phyloP scores from a whole-genome alignment of 2,888 invertebrate species.

The Silvanus unidentatus region DNA sequence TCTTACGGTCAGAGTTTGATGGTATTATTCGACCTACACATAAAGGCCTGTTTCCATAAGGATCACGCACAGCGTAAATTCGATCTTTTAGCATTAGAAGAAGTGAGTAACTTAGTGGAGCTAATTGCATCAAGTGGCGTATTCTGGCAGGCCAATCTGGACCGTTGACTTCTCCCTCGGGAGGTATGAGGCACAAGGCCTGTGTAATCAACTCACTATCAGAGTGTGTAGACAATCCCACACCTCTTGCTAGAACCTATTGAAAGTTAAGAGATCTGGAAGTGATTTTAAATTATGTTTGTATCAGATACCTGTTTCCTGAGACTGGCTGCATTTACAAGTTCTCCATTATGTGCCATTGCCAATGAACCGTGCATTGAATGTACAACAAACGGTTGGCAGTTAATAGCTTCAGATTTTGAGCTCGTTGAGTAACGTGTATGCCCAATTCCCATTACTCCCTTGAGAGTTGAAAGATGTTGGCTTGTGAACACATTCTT shows the following conservation, averaged over 20 bases:
- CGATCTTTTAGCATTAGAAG: constrained; percentile 90
- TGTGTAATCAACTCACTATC: constrained; percentile 97
- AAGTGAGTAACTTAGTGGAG: constrained; percentile 91
- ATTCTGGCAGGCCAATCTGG: constrained; percentile 93
- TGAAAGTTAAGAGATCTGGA: background rate
- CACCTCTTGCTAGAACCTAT: constrained; percentile 85
- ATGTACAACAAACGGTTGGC: constrained; percentile 98
- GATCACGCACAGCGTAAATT: constrained; percentile 93
- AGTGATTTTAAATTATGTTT: background rate
- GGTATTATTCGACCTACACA: constrained; percentile 84
- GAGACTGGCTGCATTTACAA: constrained; percentile 85
- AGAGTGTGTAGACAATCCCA: constrained; percentile 91
- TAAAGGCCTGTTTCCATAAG: constrained; percentile 95
- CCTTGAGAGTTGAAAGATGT: constrained; percentile 74
- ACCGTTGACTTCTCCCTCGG: constrained; percentile 78
- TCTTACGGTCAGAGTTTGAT: constrained; percentile 2
- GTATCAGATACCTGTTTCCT: constrained; percentile 66
- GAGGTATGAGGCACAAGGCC: constrained; percentile 86
- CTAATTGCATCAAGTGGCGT: constrained; percentile 85
- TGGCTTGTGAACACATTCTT: constrained; percentile 89
- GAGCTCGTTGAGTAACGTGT: constrained; percentile 94
- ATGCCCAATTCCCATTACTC: constrained; percentile 92
- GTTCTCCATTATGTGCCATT: constrained; percentile 96
- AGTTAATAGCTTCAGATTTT: constrained; percentile 84
- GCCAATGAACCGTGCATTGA: constrained; percentile 92